Percentiles rank a stretch among this genome's conserved stretches.
These are phyloP conservation scores for Hyppa rectilinea DNA, from an alignment of 2,888 invertebrate species.

Conservation along the genomic window DNA sequence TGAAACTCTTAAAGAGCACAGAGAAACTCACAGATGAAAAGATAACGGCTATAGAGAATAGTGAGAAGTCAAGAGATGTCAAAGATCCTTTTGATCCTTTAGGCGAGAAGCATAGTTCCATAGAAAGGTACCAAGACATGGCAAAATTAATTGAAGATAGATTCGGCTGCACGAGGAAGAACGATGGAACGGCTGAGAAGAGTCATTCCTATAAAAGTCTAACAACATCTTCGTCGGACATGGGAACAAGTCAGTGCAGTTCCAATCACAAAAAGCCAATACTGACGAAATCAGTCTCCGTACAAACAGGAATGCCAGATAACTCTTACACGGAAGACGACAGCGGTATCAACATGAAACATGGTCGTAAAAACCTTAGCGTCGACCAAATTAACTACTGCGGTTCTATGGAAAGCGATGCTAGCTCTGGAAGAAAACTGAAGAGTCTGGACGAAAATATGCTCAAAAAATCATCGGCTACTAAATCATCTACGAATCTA, in stretches of 20 bases:
- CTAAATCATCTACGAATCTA: slow-evolving; percentile 86
- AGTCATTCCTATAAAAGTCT: slow-evolving; percentile 89
- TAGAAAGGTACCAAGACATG: slow-evolving; percentile 94
- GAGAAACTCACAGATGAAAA: slow-evolving; percentile 87
- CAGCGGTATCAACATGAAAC: slow-evolving; percentile 86
- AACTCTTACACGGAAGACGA: slow-evolving; percentile 82
- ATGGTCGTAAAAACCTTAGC: slow-evolving; percentile 87
- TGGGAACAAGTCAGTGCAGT: slow-evolving; percentile 89
- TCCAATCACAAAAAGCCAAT: slow-evolving; percentile 88
- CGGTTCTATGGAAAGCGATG: slow-evolving; percentile 88
- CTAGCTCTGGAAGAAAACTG: slow-evolving; percentile 87
- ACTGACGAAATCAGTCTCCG: slow-evolving; percentile 88
- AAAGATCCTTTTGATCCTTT: slow-evolving; percentile 91
- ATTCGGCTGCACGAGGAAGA: slow-evolving; percentile 89
- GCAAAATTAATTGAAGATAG: slow-evolving; percentile 93
- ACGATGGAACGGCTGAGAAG: slow-evolving; percentile 87
- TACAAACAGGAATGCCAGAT: slow-evolving; percentile 89
- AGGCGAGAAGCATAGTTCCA: slow-evolving; percentile 92
- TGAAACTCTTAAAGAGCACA: slow-evolving; percentile 89
- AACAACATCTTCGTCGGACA: slow-evolving; percentile 89
- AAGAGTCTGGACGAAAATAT: slow-evolving; percentile 89
- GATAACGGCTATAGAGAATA: slow-evolving; percentile 83
- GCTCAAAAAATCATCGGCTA: slow-evolving; percentile 86
- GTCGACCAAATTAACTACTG: slow-evolving; percentile 90
- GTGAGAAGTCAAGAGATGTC: slow-evolving; percentile 83